A percentile compares a stretch with the other conserved stretches of the same genome.
phyloP scores from a whole-genome alignment of 2,888 invertebrate species.

The Rotaria macrura region DNA sequence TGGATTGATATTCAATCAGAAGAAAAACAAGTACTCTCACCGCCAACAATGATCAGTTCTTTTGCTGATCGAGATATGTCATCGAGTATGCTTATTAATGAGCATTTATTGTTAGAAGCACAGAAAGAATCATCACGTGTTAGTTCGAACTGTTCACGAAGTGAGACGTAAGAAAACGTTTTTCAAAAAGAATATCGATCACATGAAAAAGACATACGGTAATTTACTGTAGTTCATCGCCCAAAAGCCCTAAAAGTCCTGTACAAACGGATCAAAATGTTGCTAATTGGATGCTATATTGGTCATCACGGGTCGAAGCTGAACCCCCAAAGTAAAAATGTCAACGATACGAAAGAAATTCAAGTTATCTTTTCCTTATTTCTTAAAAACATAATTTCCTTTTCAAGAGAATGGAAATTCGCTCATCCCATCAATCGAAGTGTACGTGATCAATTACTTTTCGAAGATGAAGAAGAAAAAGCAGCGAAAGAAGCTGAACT shows the following conservation, averaged over 20 bases:
- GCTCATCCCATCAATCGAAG: not conserved
- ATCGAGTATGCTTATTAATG: conserved; percentile 2
- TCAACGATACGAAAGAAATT: too few relatives aligned
- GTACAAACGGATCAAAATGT: not conserved
- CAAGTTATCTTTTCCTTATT: too few relatives aligned
- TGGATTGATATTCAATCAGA: conserved; percentile 22
- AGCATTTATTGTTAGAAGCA: not conserved
- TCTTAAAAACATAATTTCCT: too few relatives aligned
- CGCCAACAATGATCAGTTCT: not conserved
- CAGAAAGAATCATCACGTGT: conserved; percentile 9
- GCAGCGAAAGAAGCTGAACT: not conserved
- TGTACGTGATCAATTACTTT: not conserved
- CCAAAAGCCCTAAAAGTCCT: not conserved
- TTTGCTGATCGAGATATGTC: not conserved
- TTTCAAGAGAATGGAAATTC: conserved; percentile 22
- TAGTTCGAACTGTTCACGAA: not conserved
- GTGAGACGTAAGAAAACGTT: not conserved
- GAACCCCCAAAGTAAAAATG: not conserved
- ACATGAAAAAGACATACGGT: too few relatives aligned
- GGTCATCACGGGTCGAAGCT: not conserved
- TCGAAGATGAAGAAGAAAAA: not conserved
- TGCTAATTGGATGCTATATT: not conserved
- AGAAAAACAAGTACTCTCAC: not conserved
- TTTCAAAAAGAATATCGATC: too few relatives aligned
- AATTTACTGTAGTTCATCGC: not conserved